Evolutionary conservation across 2,888 invertebrate species (phyloP), one percentile per base, ranked within the genome.

Genomic region (Meliscaeva auricollis): DNA sequence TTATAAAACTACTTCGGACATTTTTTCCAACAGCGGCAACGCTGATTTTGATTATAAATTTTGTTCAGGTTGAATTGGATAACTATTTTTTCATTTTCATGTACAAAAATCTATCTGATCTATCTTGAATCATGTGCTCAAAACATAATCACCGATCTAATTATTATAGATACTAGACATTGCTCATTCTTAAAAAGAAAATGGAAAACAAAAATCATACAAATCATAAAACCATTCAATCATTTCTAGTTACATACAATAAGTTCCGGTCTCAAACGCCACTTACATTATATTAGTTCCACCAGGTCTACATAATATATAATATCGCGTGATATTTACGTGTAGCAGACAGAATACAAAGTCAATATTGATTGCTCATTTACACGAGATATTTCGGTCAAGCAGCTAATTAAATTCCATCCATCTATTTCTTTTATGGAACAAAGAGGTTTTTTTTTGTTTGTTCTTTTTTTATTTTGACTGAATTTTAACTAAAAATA

Each of bases 381-480:
- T 38, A 38, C 38, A 58, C 58, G 58, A 58, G 38, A 58, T 38
- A 35, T 58, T 32, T 17, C 38, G 58, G 58, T 58, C 35, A 38
- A 38, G 38, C 35, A 58, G 35, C 58, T 38, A 58, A 58, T 58
- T 58, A 58, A 58, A 58, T 15, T 13, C 38, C 58, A 58, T 15
- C 58, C 38, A 38, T 22, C 35, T 3, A 17, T 17, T 46, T 13
- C 2, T 13, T 30, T 30, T 30, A 32, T 38, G 35, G 58, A 58
- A 58, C 58, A 58, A 35, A 58, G 20, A 13, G 20, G 7, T 17
- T 46, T 9, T 58, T 9, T 56, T 4, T 38, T 38, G 5, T 38
- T 38, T 38, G 38, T 38, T n/a, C n/a, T n/a, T n/a, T n/a, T n/a
- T n/a, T n/a, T 26, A 26, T 1, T 52, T 52, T 52, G n/a, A 15